Conservation (phyloP, 2,113 vertebrate species). For the Plecturocebus donacophilus region DNA sequence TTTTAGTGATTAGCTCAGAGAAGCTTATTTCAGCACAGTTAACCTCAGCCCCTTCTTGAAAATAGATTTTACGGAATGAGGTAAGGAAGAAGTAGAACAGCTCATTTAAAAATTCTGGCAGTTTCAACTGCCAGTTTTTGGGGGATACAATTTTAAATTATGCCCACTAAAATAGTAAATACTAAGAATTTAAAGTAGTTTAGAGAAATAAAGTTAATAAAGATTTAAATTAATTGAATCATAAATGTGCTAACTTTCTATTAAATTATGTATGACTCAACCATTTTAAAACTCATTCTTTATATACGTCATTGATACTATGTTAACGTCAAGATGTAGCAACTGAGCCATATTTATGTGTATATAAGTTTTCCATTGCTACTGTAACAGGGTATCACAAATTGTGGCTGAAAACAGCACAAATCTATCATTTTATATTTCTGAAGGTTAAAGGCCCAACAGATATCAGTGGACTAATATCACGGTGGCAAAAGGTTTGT, state of each 20-base stretch:
- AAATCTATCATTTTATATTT: background rate
- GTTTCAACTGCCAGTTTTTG: background rate
- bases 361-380: background rate
- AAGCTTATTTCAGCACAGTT: slow-evolving; percentile 72
- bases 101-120: slow-evolving; percentile 18
- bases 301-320: background rate
- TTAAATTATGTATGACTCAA: background rate
- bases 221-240: slow-evolving; percentile 17
- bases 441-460: background rate
- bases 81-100: slow-evolving; percentile 32
- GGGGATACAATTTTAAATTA: background rate
- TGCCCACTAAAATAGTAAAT: background rate
- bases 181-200: background rate
- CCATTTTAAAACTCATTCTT: background rate
- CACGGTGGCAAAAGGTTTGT: rapidly evolving
- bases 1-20: slow-evolving; percentile 66
- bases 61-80: slow-evolving; percentile 50
- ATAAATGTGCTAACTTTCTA: background rate
- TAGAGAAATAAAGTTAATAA: background rate
- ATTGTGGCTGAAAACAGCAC: background rate
- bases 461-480: background rate
- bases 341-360: background rate
- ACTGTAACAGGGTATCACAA: background rate
- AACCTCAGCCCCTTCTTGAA: slow-evolving; percentile 63
- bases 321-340: background rate